Evolutionary conservation across 2,113 vertebrate species (phyloP).

Genomic region (Cochlearius cochlearius): DNA sequence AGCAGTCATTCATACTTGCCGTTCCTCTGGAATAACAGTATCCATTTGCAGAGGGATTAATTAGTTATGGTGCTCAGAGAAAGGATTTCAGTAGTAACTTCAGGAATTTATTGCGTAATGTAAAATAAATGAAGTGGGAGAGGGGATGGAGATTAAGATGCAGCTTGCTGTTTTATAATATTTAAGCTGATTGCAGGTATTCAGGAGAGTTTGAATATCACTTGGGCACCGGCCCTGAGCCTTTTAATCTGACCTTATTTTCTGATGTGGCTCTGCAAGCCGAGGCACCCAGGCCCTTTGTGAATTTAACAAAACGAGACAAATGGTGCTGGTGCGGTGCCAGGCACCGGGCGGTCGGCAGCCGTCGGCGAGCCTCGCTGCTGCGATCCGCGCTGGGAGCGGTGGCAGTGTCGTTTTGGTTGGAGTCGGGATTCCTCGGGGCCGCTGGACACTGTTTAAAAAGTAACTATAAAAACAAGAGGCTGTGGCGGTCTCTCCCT

Average conservation of each 20-base stretch:
- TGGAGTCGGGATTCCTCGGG: not conserved
- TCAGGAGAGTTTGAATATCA: not conserved
- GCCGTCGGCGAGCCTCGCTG: rapidly evolving
- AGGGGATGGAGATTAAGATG: not conserved
- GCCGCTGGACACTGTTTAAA: not conserved
- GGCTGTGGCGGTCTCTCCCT: not conserved
- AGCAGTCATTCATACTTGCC: not conserved
- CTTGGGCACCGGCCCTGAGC: not conserved
- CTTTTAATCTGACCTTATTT: not conserved
- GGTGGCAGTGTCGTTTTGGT: not conserved
- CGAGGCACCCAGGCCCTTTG: not conserved
- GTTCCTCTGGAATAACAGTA: not conserved
- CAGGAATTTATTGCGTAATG: conserved; percentile 15
- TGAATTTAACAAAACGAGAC: not conserved
- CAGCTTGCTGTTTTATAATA: not conserved
- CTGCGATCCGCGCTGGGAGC: rapidly evolving
- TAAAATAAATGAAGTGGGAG: conserved; percentile 6
- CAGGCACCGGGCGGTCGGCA: rapidly evolving
- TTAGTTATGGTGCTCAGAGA: conserved; percentile 21
- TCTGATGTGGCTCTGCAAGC: not conserved
- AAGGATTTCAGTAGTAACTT: not conserved
- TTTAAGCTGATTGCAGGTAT: not conserved
- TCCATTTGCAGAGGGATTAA: conserved; percentile 1
- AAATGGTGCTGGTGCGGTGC: not conserved
- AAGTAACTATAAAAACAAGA: not conserved